phyloP scores from a whole-genome alignment of 1,140 invertebrate genomes.

The Drosophila fuyamai region DNA sequence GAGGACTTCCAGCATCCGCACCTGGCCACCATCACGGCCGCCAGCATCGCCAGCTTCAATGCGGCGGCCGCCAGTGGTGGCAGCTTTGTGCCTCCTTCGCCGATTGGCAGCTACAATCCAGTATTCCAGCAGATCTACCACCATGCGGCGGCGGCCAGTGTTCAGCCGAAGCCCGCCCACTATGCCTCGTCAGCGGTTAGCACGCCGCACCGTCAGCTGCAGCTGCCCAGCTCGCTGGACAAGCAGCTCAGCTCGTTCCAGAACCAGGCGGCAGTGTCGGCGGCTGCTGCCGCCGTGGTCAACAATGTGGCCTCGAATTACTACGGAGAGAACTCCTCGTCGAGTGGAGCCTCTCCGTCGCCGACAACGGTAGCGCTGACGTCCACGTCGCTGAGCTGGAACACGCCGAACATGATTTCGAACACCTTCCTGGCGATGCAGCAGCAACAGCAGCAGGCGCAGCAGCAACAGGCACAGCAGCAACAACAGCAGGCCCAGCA shows the following conservation, averaged over 20 bases:
- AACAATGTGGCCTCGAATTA: slow-evolving; percentile 82
- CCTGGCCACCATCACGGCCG: slow-evolving; percentile 74
- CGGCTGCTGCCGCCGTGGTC: slow-evolving; percentile 71
- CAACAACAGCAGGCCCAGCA: slow-evolving; percentile 62
- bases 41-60: slow-evolving; percentile 79
- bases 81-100: slow-evolving; percentile 81
- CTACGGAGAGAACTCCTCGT: slow-evolving; percentile 82
- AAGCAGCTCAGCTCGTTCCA: slow-evolving; percentile 80
- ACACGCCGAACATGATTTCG: slow-evolving; percentile 80
- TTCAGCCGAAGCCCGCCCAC: slow-evolving; percentile 81
- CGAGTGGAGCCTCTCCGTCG: slow-evolving; percentile 79
- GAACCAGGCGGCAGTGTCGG: slow-evolving; percentile 79
- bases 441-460: slow-evolving; percentile 76
- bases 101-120: slow-evolving; percentile 83
- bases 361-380: slow-evolving; percentile 79
- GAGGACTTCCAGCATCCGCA: slow-evolving; percentile 83
- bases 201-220: slow-evolving; percentile 78
- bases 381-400: slow-evolving; percentile 79
- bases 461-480: slow-evolving; percentile 72
- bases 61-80: slow-evolving; percentile 78
- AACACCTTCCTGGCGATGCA: slow-evolving; percentile 83
- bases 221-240: slow-evolving; percentile 76
- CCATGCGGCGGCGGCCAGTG: slow-evolving; percentile 80
- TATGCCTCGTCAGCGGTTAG: slow-evolving; percentile 79
- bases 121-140: slow-evolving; percentile 84